Conservation (phyloP, 2,888 invertebrate species). For the Eristalis tenax region DNA sequence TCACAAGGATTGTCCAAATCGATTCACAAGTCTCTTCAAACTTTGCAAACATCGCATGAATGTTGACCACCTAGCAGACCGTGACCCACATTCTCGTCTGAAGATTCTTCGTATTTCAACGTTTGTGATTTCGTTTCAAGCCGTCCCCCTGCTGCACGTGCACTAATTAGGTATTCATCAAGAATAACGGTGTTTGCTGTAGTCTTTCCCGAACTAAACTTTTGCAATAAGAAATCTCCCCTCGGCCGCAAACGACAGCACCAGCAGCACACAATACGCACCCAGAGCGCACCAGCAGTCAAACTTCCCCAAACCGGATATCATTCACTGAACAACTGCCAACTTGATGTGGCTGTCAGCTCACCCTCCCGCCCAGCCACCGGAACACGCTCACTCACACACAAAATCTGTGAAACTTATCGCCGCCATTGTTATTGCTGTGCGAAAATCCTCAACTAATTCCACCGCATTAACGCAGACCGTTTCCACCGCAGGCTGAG, state of each 20-base stretch:
- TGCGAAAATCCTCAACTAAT: slow-evolving; percentile 68
- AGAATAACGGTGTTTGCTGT: slow-evolving; percentile 59
- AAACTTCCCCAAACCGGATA: slow-evolving; percentile 60
- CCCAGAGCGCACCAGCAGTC: slow-evolving; percentile 10
- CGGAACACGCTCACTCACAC: slow-evolving; percentile 18
- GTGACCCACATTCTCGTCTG: background rate
- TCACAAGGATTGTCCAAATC: background rate
- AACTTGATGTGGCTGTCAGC: slow-evolving; percentile 52
- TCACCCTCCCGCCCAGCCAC: slow-evolving; percentile 24
- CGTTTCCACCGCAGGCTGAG: slow-evolving; percentile 37
- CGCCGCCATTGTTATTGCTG: slow-evolving; percentile 54
- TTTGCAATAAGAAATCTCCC: slow-evolving; percentile 66
- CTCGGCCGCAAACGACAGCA: slow-evolving; percentile 35
- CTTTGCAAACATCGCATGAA: background rate
- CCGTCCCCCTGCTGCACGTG: slow-evolving; percentile 33
- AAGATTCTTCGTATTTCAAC: background rate
- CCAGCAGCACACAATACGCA: slow-evolving; percentile 6
- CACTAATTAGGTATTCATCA: slow-evolving; percentile 65
- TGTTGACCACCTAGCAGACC: background rate
- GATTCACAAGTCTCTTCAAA: background rate
- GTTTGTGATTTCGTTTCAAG: background rate
- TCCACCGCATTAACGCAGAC: slow-evolving; percentile 63
- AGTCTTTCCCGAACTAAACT: slow-evolving; percentile 56
- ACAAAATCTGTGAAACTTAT: slow-evolving; percentile 47
- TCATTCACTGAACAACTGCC: slow-evolving; percentile 64